These are phyloP conservation scores for Conomelus anceps DNA, from an alignment of 2,888 invertebrate genomes.

Conservation along the genomic window DNA sequence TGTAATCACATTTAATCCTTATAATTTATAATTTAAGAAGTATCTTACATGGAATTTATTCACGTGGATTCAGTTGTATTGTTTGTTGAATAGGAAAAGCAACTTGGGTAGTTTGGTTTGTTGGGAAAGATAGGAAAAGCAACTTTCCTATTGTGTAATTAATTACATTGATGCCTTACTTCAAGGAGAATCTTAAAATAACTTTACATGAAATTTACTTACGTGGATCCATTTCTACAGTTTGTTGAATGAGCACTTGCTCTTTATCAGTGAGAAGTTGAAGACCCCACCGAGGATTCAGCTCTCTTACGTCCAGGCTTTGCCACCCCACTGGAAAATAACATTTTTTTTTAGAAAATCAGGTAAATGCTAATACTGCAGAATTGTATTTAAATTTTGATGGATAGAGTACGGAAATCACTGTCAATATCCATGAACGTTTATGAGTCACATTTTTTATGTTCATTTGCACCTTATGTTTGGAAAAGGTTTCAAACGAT, in stretches of 20 bases:
- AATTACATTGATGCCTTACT: no score
- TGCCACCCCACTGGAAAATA: conserved; percentile 3
- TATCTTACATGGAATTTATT: conserved; percentile 37
- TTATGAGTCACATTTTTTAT: no score
- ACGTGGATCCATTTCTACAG: conserved; percentile 70
- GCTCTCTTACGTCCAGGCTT: conserved; percentile 1
- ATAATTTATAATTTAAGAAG: background rate
- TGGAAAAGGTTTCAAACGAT: no score
- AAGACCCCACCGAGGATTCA: conserved; percentile 54
- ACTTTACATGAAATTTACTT: conserved; percentile 39
- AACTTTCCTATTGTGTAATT: no score
- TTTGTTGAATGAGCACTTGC: conserved; percentile 67
- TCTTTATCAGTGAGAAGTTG: conserved; percentile 64
- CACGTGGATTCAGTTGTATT: conserved; percentile 67
- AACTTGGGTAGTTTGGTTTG: no score
- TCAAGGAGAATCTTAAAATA: no score
- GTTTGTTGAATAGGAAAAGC: conserved; percentile 76
- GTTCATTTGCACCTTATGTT: no score
- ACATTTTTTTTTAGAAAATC: background rate
- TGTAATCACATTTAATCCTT: background rate
- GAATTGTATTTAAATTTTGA: no score
- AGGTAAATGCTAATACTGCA: no score
- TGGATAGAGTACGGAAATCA: no score
- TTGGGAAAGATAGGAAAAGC: no score
- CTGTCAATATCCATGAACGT: no score